Conservation (phyloP, 2,888 invertebrate genomes). For the Abrostola triplasia region DNA sequence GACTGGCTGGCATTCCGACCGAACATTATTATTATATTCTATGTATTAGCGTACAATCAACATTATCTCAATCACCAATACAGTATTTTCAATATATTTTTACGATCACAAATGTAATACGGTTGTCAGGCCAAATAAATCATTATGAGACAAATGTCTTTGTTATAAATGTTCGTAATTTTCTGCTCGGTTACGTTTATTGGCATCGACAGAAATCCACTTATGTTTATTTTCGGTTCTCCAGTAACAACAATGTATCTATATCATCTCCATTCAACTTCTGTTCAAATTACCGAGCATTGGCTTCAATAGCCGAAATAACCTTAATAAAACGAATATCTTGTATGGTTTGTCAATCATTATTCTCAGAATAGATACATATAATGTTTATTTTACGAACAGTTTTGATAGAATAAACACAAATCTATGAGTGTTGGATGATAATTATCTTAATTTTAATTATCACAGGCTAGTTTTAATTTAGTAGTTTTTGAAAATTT, state of each 20-base stretch:
- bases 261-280: constrained; percentile 24
- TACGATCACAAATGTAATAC: constrained; percentile 10
- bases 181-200: constrained; percentile 32
- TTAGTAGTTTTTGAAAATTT: too few species aligned
- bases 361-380: too few species aligned
- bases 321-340: background rate
- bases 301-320: constrained; percentile 6
- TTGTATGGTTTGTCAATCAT: background rate
- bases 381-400: too few species aligned
- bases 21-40: constrained; percentile 8
- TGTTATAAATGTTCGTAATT: constrained; percentile 35
- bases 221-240: constrained; percentile 31
- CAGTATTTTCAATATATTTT: constrained; percentile 4
- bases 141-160: constrained; percentile 21
- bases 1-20: constrained; percentile 16
- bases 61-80: constrained; percentile 3
- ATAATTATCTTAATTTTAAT: too few species aligned
- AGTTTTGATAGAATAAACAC: too few species aligned
- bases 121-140: constrained; percentile 23
- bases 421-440: too few species aligned
- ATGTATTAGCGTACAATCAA: background rate
- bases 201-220: constrained; percentile 29
- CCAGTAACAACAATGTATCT: constrained; percentile 21
- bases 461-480: too few species aligned
- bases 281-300: constrained; percentile 7